Percentiles rank a stretch among this genome's conserved stretches.
Evolutionary conservation across 1,140 invertebrate species (phyloP).

Genomic region (Dufourea novaeangliae): DNA sequence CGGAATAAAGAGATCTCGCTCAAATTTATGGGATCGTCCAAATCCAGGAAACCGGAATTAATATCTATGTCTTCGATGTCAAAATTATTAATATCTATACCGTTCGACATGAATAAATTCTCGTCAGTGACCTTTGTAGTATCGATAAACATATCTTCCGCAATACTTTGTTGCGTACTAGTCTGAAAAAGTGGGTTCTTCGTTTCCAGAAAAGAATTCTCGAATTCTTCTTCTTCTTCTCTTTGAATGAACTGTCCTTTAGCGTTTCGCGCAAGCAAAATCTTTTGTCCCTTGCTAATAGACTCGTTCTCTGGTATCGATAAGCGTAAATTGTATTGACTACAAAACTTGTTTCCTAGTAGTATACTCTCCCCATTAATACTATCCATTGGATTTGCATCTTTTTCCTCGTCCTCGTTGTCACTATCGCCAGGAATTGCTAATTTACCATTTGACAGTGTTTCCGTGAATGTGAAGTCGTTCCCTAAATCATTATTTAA

Average conservation of each 20-base stretch:
- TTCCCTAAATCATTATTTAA: slow-evolving; percentile 11
- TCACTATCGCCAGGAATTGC: slow-evolving; percentile 51
- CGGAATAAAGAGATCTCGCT: slow-evolving; percentile 58
- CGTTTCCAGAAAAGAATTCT: not conserved
- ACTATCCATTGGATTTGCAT: slow-evolving; percentile 4
- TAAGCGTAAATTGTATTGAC: slow-evolving; percentile 60
- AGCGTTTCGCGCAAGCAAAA: not conserved
- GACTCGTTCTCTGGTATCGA: slow-evolving; percentile 53
- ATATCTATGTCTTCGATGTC: not conserved
- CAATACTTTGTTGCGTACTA: not conserved
- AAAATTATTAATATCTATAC: not conserved
- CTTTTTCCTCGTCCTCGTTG: slow-evolving; percentile 24
- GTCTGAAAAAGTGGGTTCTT: not conserved
- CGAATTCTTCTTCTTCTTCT: not conserved
- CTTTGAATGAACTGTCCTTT: slow-evolving; percentile 35
- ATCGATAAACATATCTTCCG: not conserved
- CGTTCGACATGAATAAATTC: not conserved
- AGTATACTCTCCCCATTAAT: slow-evolving; percentile 8
- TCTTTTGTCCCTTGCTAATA: slow-evolving; percentile 12
- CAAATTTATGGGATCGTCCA: slow-evolving; percentile 30
- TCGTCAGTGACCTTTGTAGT: not conserved
- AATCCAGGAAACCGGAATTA: not conserved
- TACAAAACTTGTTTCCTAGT: slow-evolving; percentile 45
- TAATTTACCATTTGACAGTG: slow-evolving; percentile 69
- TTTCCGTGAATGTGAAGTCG: slow-evolving; percentile 70